Evolutionary conservation across 1,140 invertebrate species (phyloP).

Genomic region (Drosophila nigrodunni): DNA sequence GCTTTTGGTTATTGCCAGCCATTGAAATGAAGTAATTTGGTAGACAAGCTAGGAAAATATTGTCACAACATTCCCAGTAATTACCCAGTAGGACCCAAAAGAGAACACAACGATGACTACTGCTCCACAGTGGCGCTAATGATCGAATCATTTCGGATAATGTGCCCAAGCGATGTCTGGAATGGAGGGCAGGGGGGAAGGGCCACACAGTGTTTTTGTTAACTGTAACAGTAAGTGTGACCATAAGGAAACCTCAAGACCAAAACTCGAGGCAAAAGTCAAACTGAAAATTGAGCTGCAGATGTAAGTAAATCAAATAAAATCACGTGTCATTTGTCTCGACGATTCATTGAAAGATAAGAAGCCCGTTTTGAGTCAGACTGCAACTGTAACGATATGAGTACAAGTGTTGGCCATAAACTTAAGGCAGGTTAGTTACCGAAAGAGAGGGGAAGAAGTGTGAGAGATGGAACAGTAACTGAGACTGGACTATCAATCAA

Average conservation of each 20-base stretch:
- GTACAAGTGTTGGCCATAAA: constrained; percentile 25
- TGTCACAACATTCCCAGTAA: constrained; percentile 81
- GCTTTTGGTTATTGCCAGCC: constrained; percentile 50
- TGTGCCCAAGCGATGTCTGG: constrained; percentile 52
- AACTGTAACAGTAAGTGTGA: constrained; percentile 55
- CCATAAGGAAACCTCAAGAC: constrained; percentile 57
- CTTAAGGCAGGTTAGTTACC: constrained; percentile 60
- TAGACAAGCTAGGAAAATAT: constrained; percentile 72
- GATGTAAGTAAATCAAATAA: constrained; percentile 84
- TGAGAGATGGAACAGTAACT: constrained; percentile 3
- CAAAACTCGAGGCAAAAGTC: constrained; percentile 66
- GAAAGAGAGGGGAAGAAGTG: constrained; percentile 1
- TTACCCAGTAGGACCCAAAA: constrained; percentile 69
- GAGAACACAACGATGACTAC: constrained; percentile 56
- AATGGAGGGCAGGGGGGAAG: constrained; percentile 37
- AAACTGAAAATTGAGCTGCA: constrained; percentile 83
- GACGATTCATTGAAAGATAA: constrained; percentile 77
- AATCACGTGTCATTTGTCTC: constrained; percentile 83
- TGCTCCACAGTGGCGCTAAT: constrained; percentile 67
- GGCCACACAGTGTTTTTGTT: constrained; percentile 9
- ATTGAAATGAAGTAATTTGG: constrained; percentile 80
- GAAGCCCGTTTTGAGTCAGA: constrained; percentile 37
- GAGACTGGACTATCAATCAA: constrained; percentile 66
- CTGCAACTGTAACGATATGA: constrained; percentile 38
- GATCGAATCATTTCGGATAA: constrained; percentile 82